A percentile compares a stretch with the other conserved stretches of the same genome.
Conservation (phyloP, 2,888 invertebrate species). For the Drosophila cyrtoloma region DNA sequence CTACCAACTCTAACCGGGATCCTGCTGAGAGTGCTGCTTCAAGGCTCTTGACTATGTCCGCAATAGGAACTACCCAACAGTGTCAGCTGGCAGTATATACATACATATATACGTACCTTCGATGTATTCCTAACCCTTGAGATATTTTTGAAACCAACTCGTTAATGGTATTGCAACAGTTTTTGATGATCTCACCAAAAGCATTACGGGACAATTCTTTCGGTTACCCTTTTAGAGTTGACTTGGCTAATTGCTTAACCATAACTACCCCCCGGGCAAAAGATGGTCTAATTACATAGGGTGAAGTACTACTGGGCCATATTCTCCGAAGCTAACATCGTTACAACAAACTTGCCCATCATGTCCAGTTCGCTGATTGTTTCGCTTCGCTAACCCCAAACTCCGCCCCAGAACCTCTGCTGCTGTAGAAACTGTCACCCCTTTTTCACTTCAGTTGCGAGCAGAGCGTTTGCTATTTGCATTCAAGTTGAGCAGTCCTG, state of each 20-base stretch:
- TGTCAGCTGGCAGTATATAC: conserved; percentile 48
- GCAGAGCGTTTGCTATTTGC: conserved; percentile 42
- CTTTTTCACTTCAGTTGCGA: conserved; percentile 63
- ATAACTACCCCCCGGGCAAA: conserved; percentile 34
- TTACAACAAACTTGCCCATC: conserved; percentile 59
- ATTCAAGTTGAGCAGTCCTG: conserved; percentile 51
- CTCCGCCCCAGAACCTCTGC: conserved; percentile 2
- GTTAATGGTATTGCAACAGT: conserved; percentile 50
- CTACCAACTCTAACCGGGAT: conserved; percentile 25
- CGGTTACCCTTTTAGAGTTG: conserved; percentile 28
- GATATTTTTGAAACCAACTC: conserved; percentile 29
- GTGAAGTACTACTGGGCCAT: conserved; percentile 23
- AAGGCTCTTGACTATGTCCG: conserved; percentile 37
- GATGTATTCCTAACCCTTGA: conserved; percentile 17
- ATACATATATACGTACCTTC: background rate
- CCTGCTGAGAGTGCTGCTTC: conserved; percentile 59
- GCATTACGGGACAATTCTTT: conserved; percentile 42
- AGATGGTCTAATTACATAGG: conserved; percentile 34
- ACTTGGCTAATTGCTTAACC: conserved; percentile 58
- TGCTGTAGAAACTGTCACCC: conserved; percentile 49
- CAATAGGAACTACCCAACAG: conserved; percentile 38
- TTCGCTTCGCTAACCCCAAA: conserved; percentile 59
- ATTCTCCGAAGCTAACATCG: conserved; percentile 42
- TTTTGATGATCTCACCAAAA: conserved; percentile 29
- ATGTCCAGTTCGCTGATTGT: conserved; percentile 76